These are phyloP conservation scores for Clanis bilineata DNA, from an alignment of 2,888 invertebrate species.

Conservation along the genomic window DNA sequence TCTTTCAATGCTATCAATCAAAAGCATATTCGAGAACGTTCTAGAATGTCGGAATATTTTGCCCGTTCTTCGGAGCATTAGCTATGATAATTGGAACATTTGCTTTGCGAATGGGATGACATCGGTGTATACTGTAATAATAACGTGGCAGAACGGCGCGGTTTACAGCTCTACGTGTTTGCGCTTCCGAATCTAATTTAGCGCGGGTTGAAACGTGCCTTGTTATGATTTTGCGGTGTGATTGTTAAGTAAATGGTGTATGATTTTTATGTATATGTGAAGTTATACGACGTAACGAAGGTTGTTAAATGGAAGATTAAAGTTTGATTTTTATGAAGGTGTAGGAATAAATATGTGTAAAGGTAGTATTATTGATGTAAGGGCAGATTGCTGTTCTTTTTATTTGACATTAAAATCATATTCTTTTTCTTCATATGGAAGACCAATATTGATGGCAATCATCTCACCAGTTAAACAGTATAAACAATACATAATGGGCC, in stretches of 20 bases:
- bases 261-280: slow-evolving; percentile 1
- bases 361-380: no score
- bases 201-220: slow-evolving; percentile 36
- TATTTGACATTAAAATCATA: no score
- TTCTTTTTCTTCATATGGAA: no score
- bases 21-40: neutral
- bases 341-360: no score
- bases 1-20: neutral
- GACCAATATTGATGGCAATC: no score
- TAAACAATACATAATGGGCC: no score
- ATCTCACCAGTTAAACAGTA: no score
- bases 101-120: slow-evolving; percentile 69
- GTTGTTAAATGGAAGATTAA: neutral
- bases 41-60: neutral
- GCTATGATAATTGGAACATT: slow-evolving; percentile 79
- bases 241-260: slow-evolving; percentile 17
- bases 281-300: neutral
- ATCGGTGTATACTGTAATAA: slow-evolving; percentile 54
- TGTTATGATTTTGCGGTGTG: slow-evolving; percentile 30
- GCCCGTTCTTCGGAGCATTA: slow-evolving; percentile 57
- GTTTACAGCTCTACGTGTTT: slow-evolving; percentile 54
- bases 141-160: slow-evolving; percentile 44
- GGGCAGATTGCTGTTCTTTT: no score
- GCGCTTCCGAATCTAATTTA: slow-evolving; percentile 55
- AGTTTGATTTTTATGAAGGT: neutral